phyloP scores from a whole-genome alignment of 2,888 invertebrate genomes.

The Hydriomena furcata region DNA sequence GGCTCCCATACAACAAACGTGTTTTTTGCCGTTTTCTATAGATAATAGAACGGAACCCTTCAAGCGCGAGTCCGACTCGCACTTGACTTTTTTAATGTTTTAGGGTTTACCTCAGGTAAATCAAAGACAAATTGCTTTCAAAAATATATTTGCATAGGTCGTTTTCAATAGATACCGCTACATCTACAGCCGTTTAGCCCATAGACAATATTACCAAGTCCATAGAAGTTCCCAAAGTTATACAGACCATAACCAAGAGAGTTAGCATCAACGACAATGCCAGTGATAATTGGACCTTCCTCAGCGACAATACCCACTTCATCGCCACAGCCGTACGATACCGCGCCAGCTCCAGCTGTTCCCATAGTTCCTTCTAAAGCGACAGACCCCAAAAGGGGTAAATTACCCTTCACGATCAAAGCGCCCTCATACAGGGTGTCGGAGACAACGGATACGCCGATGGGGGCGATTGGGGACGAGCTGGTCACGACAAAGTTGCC shows the following conservation, averaged over 20 bases:
- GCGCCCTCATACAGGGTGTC: conserved; percentile 52
- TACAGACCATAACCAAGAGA: no score
- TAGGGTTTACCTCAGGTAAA: no score
- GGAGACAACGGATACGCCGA: conserved; percentile 48
- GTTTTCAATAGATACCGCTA: not conserved
- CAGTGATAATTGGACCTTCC: conserved; percentile 32
- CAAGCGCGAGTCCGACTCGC: no score
- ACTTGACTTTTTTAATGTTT: no score
- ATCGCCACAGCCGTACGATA: conserved; percentile 44
- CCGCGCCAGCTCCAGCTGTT: conserved; percentile 42
- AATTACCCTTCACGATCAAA: conserved; percentile 42
- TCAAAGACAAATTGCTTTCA: not conserved
- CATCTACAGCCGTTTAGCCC: not conserved
- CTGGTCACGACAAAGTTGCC: conserved; percentile 40
- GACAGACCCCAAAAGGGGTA: conserved; percentile 51
- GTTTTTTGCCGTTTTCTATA: no score
- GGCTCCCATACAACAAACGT: no score
- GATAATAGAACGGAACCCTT: no score
- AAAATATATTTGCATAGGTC: not conserved
- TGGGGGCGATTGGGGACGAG: conserved; percentile 45
- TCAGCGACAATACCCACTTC: conserved; percentile 29
- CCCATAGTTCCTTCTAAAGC: conserved; percentile 46
- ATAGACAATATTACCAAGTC: not conserved
- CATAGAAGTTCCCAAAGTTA: conserved; percentile 4
- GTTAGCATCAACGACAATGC: no score